A percentile compares a stretch with the other conserved stretches of the same genome.
These are phyloP conservation scores for Phyllostomus discolor DNA, from an alignment of 2,113 vertebrate genomes.

Conservation along the genomic window DNA sequence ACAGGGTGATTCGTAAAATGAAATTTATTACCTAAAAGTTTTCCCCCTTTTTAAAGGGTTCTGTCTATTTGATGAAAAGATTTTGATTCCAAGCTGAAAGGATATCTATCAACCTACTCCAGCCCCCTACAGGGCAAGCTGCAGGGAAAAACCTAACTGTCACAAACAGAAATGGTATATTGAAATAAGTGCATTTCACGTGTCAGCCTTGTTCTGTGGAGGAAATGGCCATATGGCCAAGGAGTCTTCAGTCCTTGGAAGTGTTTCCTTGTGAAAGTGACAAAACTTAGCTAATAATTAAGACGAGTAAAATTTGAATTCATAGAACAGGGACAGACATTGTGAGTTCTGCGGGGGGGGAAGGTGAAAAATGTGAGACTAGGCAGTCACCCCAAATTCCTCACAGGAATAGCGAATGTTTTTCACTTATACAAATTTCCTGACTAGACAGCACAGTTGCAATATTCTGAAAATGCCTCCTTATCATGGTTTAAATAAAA, in stretches of 20 bases:
- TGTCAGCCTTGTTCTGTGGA: neutral
- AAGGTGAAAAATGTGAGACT: neutral
- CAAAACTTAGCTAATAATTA: constrained; percentile 37
- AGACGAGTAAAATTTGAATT: neutral
- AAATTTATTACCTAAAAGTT: neutral
- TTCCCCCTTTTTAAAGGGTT: neutral
- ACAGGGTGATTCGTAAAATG: neutral
- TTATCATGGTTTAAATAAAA: neutral
- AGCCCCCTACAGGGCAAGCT: neutral
- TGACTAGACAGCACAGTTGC: neutral
- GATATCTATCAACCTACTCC: neutral
- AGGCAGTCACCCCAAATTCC: neutral
- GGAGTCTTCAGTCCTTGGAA: neutral
- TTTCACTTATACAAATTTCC: neutral
- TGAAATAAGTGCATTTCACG: constrained; percentile 7
- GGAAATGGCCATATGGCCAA: neutral
- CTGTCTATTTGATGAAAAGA: constrained; percentile 16
- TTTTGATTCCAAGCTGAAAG: neutral
- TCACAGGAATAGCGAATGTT: neutral
- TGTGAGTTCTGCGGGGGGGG: neutral
- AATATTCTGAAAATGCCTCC: neutral
- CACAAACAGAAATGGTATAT: neutral
- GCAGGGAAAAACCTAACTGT: neutral
- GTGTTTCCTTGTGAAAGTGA: neutral
- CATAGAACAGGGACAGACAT: neutral